Evolutionary conservation across 2,888 invertebrate genomes (phyloP).

Genomic region (Nemurella pictetii): DNA sequence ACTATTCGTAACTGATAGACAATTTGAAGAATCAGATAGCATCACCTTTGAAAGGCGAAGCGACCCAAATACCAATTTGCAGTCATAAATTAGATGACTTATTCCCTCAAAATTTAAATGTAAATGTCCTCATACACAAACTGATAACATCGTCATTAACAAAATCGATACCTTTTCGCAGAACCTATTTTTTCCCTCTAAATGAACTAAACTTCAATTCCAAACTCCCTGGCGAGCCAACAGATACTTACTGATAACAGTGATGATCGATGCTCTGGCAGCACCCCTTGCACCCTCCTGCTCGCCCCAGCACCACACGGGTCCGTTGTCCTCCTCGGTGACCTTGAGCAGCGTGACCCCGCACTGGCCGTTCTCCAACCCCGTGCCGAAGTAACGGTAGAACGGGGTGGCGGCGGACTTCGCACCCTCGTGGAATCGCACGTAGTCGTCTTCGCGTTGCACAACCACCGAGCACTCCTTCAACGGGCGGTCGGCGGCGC

Average conservation of each 20-base stretch:
- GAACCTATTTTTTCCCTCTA: too few relatives aligned
- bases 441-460: neutral
- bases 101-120: too few relatives aligned
- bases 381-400: neutral
- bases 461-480: neutral
- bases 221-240: too few relatives aligned
- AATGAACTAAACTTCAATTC: too few relatives aligned
- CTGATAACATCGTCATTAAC: too few relatives aligned
- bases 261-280: neutral
- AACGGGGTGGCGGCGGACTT: neutral
- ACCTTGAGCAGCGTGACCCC: slow-evolving; percentile 1
- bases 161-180: too few relatives aligned
- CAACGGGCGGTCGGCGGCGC: neutral
- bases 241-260: neutral
- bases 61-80: too few relatives aligned
- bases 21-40: too few relatives aligned
- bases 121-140: too few relatives aligned
- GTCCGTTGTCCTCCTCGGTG: slow-evolving; percentile 11
- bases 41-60: too few relatives aligned
- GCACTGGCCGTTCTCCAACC: neutral
- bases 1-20: too few relatives aligned
- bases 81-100: too few relatives aligned
- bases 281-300: neutral
- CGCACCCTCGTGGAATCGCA: neutral
- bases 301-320: slow-evolving; percentile 6